Conservation (phyloP, 1,140 invertebrate species). For the Cryptotermes secundus region DNA sequence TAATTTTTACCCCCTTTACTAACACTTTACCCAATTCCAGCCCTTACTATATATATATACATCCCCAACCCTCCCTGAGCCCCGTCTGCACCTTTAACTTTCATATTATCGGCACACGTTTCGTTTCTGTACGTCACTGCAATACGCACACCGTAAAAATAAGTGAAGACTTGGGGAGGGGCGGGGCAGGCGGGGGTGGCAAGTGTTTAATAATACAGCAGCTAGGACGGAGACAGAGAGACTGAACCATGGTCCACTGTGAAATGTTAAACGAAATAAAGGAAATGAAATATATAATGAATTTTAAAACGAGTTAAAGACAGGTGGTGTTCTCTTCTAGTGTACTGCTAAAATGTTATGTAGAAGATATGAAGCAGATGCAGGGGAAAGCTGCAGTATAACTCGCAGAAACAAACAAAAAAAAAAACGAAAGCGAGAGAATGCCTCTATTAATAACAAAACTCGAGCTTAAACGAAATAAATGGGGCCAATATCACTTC, state of each 20-base stretch:
- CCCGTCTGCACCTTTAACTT: conserved; percentile 6
- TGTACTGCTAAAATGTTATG: not conserved
- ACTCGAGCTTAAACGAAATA: too few species aligned
- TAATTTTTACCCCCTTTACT: conserved; percentile 20
- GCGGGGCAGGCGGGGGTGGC: not conserved
- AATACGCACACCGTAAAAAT: conserved; percentile 8
- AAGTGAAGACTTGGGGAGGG: not conserved
- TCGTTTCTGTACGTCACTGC: not conserved
- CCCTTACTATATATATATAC: not conserved
- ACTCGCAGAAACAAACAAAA: not conserved
- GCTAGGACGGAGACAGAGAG: not conserved
- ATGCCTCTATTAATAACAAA: not conserved
- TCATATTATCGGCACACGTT: conserved; percentile 19
- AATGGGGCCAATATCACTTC: too few species aligned
- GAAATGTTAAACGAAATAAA: conserved; percentile 18
- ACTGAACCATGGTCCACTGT: not conserved
- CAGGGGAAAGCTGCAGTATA: not conserved
- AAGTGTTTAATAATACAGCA: conserved; percentile 12
- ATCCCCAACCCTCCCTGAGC: not conserved
- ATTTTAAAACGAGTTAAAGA: not conserved
- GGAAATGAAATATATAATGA: conserved; percentile 13
- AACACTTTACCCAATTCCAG: conserved; percentile 10
- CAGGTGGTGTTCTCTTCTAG: not conserved
- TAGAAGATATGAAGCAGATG: not conserved
- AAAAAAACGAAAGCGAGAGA: not conserved